Evolutionary conservation across 2,113 vertebrate species (phyloP), one percentile per base, ranked within the genome.

Genomic region (Xyliphius kryptos): DNA sequence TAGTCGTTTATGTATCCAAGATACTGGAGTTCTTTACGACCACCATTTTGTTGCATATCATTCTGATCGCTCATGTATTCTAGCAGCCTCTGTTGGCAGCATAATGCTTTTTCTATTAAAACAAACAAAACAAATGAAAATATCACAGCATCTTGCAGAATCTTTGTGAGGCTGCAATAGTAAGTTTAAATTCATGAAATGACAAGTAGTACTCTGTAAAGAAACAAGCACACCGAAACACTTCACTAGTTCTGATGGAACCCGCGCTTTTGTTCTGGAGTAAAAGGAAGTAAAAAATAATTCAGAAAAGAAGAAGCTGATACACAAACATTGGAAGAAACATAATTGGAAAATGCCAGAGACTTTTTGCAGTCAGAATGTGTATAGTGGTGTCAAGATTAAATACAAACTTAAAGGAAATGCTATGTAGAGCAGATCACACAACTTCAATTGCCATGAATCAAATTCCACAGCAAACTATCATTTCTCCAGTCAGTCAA

Each of bases 361-460:
- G 51, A 53, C 13, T 4, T 32, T 32, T 15, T 10, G 26, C 52
- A 36, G 52, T 36, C 52, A 36, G 52, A 16, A 54, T 54, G 52
- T 54, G 14, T 37, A 17, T 6, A 17, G 26, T 37, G 10, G 22
- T 54, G 26, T 32, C 51, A 53, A 36, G 52, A 8, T 54, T 37
- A 10, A 10, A 54, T 32, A 17, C 19, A 54, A 36, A 13, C 53
- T 55, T 26, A 12, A 6, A 19, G 13, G 10, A 55, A 55, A 4
- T 55, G 36, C 10, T 17, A 17, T 2, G 32, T 16, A 55, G 53
- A 55, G 38, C 32, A 19, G n/a, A n/a, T n/a, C n/a, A n/a, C n/a
- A n/a, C n/a, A n/a, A n/a, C n/a, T n/a, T n/a, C n/a, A n/a, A n/a
- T n/a, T n/a, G n/a, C n/a, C n/a, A n/a, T n/a, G n/a, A n/a, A n/a